Base-by-base conservation (phyloP, 2,113 vertebrate genomes). In the Tonatia bakeri region DNA sequence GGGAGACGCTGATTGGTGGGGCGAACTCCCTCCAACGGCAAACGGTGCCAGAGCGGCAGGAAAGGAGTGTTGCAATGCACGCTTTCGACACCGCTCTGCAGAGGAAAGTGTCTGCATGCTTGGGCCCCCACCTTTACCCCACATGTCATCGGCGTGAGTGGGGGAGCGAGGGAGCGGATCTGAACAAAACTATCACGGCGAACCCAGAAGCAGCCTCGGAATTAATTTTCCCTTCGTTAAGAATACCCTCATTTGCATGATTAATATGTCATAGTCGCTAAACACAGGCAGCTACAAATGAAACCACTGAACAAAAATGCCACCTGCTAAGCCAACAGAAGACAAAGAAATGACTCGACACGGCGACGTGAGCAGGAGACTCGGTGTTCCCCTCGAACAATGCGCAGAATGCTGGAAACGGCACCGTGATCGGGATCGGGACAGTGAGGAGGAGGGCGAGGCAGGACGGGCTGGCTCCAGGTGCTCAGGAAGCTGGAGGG, bases 201-300 rank as follows among this genome's bases (percentile, higher is more conserved):
- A 97, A 95, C 90, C 96, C 84, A 96, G 98, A 86, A 84, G 73
- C 94, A 69, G 97, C 92, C 79, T 92, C 26, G 16, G 98, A 96
- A 97, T 98, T 96, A 97, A 97, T 97, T 96, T 97, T 97, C 97
- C 96, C 97, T 96, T 98, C 98, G 92, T 98, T 98, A 98, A 97
- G 92, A 84, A 97, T 93, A 96, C 80, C 95, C 98, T 98, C 81
- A 98, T 98, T 98, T 98, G 97, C 98, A 98, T 98, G 97, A 98
- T 98, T 98, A 98, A 97, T 97, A 97, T 98, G 97, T 98, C 98
- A 98, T 72, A 88, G 96, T 96, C 90, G 54, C 97, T 96, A 97
- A 98, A 98, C 97, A 86, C 92, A 69, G 94, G 87, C 45, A 43
- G 96, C 0, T 4, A 82, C 24, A 31, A 95, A 97, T 97, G 96